Evolutionary conservation across 2,113 vertebrate genomes (phyloP).

Genomic region (Plestiodon gilberti): DNA sequence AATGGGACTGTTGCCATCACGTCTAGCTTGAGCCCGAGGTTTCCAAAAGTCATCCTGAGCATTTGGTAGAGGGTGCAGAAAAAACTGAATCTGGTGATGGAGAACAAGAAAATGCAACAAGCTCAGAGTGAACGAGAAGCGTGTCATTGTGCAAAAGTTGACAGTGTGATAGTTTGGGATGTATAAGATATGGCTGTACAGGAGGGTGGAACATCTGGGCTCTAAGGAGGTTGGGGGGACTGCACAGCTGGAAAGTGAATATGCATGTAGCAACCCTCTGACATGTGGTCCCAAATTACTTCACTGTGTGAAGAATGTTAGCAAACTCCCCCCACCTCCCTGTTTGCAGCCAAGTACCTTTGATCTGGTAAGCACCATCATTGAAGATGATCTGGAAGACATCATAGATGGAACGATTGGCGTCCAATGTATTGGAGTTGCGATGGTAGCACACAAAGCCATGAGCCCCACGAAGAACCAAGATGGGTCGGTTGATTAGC

Average conservation of each 20-base stretch:
- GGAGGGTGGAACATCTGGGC: background rate
- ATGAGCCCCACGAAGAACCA: conserved; percentile 90
- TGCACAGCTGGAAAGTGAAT: background rate
- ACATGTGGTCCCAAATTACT: background rate
- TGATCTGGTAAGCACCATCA: conserved; percentile 92
- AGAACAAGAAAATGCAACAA: too few species aligned
- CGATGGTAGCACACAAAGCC: conserved; percentile 95
- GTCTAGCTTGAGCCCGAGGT: background rate
- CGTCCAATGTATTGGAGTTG: conserved; percentile 89
- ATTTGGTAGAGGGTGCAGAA: background rate
- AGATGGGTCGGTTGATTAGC: conserved; percentile 94
- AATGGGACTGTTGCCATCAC: background rate
- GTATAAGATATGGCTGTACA: background rate
- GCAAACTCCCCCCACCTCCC: accelerated
- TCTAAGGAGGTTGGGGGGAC: too few species aligned
- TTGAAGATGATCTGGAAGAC: conserved; percentile 91
- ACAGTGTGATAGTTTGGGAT: background rate
- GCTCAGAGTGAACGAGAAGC: background rate
- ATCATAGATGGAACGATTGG: conserved; percentile 91
- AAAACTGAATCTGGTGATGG: background rate
- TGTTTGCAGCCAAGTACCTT: conserved; percentile 74
- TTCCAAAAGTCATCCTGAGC: too few species aligned
- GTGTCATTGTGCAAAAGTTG: background rate
- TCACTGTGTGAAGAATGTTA: background rate
- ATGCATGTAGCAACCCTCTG: background rate